Evolutionary conservation across 2,797 vertebrate genomes (phyloP).

Genomic region (Danio albolineatus): DNA sequence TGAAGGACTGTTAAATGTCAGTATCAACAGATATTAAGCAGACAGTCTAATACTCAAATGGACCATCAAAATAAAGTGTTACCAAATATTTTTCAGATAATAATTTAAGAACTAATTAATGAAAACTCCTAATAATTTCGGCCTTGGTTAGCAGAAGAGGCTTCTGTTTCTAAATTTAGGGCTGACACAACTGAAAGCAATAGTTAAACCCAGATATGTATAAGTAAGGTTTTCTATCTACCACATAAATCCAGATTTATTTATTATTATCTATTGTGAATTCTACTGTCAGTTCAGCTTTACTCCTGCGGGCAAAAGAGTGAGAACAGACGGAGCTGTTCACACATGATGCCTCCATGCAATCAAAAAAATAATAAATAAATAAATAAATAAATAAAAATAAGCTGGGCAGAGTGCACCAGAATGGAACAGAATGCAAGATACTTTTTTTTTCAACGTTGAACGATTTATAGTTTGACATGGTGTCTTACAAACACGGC

Average conservation of each 20-base stretch:
- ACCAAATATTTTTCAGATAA: too few relatives aligned
- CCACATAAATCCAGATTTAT: not conserved
- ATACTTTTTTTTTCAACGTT: conserved; percentile 10
- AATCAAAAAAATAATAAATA: not conserved
- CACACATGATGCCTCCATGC: not conserved
- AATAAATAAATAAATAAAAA: not conserved
- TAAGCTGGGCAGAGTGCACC: conserved; percentile 1
- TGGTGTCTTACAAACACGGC: not conserved
- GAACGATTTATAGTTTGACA: conserved; percentile 4
- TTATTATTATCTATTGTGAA: not conserved
- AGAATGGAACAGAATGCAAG: conserved; percentile 9
- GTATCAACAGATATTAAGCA: too few relatives aligned
- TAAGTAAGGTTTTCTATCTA: too few relatives aligned
- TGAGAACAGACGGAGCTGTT: conserved; percentile 9
- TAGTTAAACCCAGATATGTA: too few relatives aligned
- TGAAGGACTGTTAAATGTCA: too few relatives aligned
- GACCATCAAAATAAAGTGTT: too few relatives aligned
- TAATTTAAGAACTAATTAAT: too few relatives aligned
- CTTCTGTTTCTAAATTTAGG: too few relatives aligned
- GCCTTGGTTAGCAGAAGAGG: too few relatives aligned
- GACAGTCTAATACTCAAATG: too few relatives aligned
- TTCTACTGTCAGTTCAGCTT: conserved; percentile 2
- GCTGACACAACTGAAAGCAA: too few relatives aligned
- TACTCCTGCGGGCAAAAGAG: not conserved
- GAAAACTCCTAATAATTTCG: too few relatives aligned